Evolutionary conservation across 2,797 vertebrate species (phyloP).

Genomic region (Smutsia gigantea): DNA sequence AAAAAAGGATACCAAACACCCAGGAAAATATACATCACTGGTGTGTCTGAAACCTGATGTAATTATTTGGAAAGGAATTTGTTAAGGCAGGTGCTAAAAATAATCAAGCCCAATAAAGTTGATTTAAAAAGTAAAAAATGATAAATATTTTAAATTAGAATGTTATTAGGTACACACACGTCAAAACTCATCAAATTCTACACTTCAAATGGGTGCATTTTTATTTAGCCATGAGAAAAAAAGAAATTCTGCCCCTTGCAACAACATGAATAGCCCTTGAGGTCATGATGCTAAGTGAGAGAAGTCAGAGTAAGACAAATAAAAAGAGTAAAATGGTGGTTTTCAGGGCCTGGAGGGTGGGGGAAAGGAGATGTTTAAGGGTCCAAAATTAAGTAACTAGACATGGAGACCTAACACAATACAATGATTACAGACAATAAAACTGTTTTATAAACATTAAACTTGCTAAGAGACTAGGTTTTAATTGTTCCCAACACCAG

Average conservation of each 20-base stretch:
- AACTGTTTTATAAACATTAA: not conserved
- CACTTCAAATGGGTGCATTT: not conserved
- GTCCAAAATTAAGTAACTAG: not conserved
- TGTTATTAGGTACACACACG: not conserved
- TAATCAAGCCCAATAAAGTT: not conserved
- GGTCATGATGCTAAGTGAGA: not conserved
- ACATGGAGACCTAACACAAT: not conserved
- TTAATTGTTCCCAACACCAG: not conserved
- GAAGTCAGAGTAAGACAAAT: not conserved
- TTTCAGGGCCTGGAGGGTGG: not conserved
- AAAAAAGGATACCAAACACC: not conserved
- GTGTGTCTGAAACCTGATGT: not conserved
- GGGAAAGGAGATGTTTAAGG: not conserved
- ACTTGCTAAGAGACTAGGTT: not conserved
- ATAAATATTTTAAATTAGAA: not conserved
- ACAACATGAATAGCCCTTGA: not conserved
- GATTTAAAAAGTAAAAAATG: not conserved
- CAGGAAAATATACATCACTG: not conserved
- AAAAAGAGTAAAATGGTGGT: not conserved
- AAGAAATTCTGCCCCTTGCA: not conserved
- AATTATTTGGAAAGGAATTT: not conserved
- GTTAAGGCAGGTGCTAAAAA: not conserved
- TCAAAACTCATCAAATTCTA: constrained; percentile 7
- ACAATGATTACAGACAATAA: not conserved
- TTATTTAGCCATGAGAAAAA: not conserved